phyloP scores from a whole-genome alignment of 1,140 invertebrate genomes.

The Drosophila mojavensis region DNA sequence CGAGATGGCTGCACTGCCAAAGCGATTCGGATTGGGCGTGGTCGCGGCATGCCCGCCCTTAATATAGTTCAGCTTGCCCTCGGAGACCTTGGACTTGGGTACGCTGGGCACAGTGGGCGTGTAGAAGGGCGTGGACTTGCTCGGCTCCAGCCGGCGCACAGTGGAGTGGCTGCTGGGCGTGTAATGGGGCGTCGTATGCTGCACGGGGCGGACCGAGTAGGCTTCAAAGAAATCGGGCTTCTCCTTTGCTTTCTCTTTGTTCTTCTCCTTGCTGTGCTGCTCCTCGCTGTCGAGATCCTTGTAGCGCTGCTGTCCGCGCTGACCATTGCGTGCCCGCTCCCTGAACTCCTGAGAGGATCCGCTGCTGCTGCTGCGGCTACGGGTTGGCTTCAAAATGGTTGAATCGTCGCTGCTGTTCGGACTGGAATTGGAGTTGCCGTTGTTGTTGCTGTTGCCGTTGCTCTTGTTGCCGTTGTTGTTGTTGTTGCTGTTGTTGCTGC shows the following conservation, averaged over 20 bases:
- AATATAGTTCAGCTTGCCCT: slow-evolving; percentile 71
- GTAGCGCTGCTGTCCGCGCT: slow-evolving; percentile 75
- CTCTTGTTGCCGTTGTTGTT: slow-evolving; percentile 27
- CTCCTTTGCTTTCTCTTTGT: slow-evolving; percentile 44
- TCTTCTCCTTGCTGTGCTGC: slow-evolving; percentile 56
- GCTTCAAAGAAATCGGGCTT: slow-evolving; percentile 67
- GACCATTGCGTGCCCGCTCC: slow-evolving; percentile 60
- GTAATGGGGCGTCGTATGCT: slow-evolving; percentile 62
- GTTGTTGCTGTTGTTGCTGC: slow-evolving; percentile 26
- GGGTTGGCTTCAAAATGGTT: slow-evolving; percentile 46
- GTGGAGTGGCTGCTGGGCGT: slow-evolving; percentile 59
- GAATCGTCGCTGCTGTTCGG: slow-evolving; percentile 47
- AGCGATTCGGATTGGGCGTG: slow-evolving; percentile 65
- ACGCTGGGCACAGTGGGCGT: slow-evolving; percentile 84
- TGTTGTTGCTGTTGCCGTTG: slow-evolving; percentile 24
- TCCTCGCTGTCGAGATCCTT: slow-evolving; percentile 63
- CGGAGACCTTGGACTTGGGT: slow-evolving; percentile 66
- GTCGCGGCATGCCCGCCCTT: slow-evolving; percentile 57
- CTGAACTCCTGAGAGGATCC: slow-evolving; percentile 59
- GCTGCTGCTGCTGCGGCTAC: slow-evolving; percentile 32
- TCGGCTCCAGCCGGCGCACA: slow-evolving; percentile 67
- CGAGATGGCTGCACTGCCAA: slow-evolving; percentile 44
- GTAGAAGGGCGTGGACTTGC: slow-evolving; percentile 79
- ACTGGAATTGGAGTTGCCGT: slow-evolving; percentile 1
- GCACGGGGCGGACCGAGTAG: slow-evolving; percentile 52